Conservation (phyloP, 2,797 vertebrate genomes). For the Mus minutoides region DNA sequence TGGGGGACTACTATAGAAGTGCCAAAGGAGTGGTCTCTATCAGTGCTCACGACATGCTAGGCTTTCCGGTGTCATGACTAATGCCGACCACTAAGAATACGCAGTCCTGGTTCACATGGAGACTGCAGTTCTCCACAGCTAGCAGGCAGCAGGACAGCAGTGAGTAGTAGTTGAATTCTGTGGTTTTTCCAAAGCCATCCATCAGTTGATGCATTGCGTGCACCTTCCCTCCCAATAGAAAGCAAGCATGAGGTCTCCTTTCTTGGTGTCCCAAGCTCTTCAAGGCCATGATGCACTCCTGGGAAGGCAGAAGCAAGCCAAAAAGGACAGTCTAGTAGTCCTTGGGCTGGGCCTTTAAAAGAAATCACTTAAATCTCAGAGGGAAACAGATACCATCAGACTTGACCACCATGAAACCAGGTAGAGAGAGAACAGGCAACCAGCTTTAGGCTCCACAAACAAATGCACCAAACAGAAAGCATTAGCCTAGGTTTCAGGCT, state of each 20-base stretch:
- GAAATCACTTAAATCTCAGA: conserved; percentile 19
- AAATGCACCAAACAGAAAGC: too few relatives aligned
- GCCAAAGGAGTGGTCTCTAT: neutral
- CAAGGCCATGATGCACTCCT: neutral
- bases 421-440: neutral
- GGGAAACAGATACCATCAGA: neutral
- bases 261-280: conserved; percentile 3
- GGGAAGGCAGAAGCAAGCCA: neutral
- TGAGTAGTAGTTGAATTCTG: neutral
- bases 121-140: too few relatives aligned
- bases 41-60: neutral
- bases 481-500: neutral
- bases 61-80: neutral
- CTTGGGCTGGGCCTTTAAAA: neutral
- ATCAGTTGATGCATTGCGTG: too few relatives aligned
- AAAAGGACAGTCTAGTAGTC: conserved; percentile 12
- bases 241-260: neutral
- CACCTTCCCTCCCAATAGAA: neutral
- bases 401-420: conserved; percentile 18
- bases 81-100: neutral
- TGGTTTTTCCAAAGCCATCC: neutral
- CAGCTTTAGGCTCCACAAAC: neutral
- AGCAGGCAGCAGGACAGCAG: neutral
- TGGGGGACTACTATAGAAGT: neutral
- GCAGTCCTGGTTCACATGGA: neutral